Evolutionary conservation across 2,888 invertebrate genomes (phyloP).

Genomic region (Rugalucina vietnamica): DNA sequence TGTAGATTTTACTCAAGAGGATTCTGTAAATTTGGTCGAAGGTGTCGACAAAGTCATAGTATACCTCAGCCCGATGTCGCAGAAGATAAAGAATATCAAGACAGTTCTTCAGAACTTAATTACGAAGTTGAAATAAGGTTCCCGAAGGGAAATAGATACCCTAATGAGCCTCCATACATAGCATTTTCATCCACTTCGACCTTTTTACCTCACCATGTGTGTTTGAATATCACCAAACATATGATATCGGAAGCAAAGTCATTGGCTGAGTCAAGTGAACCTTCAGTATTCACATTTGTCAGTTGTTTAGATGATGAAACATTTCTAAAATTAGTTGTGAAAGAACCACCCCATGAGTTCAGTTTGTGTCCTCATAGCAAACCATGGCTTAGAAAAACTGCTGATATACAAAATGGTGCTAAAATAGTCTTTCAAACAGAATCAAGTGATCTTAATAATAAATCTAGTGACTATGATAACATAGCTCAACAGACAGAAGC

Average conservation of each 20-base stretch:
- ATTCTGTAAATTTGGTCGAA: slow-evolving; percentile 75
- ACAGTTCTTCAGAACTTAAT: slow-evolving; percentile 34
- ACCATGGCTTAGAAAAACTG: slow-evolving; percentile 26
- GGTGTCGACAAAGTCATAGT: slow-evolving; percentile 70
- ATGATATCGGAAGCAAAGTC: slow-evolving; percentile 72
- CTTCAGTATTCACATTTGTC: slow-evolving; percentile 79
- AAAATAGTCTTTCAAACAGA: background rate
- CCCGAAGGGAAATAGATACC: slow-evolving; percentile 75
- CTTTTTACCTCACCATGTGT: slow-evolving; percentile 68
- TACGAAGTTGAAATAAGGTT: slow-evolving; percentile 80
- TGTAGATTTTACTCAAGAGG: slow-evolving; percentile 77
- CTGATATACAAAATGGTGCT: background rate
- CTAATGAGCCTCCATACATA: slow-evolving; percentile 75
- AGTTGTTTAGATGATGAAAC: slow-evolving; percentile 75
- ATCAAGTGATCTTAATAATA: background rate
- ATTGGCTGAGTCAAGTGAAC: slow-evolving; percentile 65
- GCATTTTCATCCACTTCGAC: slow-evolving; percentile 74
- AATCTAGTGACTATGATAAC: slow-evolving; percentile 8
- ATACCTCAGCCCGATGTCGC: slow-evolving; percentile 23
- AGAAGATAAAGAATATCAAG: slow-evolving; percentile 26
- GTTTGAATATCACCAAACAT: slow-evolving; percentile 76
- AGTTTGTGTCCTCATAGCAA: slow-evolving; percentile 62
- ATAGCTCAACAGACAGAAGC: slow-evolving; percentile 41
- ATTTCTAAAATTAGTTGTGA: slow-evolving; percentile 65
- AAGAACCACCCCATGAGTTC: slow-evolving; percentile 67